Evolutionary conservation across 2,888 invertebrate genomes (phyloP), one percentile per base, ranked within the genome.

Genomic region (Caenorhabditis wallacei): DNA sequence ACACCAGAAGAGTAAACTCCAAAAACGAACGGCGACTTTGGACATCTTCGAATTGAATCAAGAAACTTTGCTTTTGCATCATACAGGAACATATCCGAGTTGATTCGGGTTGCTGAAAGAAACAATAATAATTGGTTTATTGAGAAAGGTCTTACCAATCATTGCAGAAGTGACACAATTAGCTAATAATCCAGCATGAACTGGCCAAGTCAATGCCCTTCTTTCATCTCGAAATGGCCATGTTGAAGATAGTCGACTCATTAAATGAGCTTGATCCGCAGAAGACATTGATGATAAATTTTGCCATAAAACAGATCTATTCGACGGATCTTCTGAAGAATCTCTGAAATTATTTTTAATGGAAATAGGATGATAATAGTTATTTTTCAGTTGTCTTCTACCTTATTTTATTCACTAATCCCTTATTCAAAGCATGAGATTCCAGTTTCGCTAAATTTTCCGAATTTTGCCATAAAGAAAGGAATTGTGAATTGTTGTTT

Each of bases 11-110:
- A 83, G 79, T 90, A 90, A 48, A 87, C 75, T 16, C 86, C 85
- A 40, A 89, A 86, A 0, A 90, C 80, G 30, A 88, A 87, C 13
- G 90, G 89, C 20, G 87, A 74, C 63, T 89, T 89, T 3, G 90
- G 89, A 68, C 86, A 86, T 51, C 53, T 74, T 53, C 82, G 78
- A 10, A 90, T 74, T 11, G 88, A 75, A 20, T 89, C 88, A 30
- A 89, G 43, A 35, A 88, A 87, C 11, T 79, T 40, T 22, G 76
- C 68, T 22, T 85, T 87, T 30, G 85, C 48, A 54, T 89, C 84
- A 74, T 70, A 81, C 20, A 87, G 61, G 48, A 89, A 82, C 85
- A 89, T 86, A 26, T 90, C 90, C 2, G 89, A 82, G 69, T 88
- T 89, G 82, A 90, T 89, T 57, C 85, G 85, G 1, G 87, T 84